These are phyloP conservation scores for Chelonus formosanus DNA, from an alignment of 2,888 invertebrate species.

Conservation along the genomic window DNA sequence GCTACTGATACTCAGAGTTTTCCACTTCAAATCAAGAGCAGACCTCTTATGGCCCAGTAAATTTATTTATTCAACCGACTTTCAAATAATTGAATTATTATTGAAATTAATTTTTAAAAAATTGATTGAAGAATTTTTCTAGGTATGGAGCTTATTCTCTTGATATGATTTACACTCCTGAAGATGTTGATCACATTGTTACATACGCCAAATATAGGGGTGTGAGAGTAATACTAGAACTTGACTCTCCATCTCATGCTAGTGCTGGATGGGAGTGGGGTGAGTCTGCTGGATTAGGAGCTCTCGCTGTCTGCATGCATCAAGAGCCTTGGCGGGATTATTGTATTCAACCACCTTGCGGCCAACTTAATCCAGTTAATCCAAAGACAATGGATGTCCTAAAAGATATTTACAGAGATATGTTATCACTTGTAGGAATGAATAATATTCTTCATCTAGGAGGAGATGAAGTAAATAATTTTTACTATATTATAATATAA, in stretches of 20 bases:
- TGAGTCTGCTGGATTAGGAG: constrained; percentile 68
- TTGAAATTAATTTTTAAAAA: not conserved
- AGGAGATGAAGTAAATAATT: constrained; percentile 77
- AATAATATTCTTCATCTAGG: constrained; percentile 81
- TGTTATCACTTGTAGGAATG: constrained; percentile 70
- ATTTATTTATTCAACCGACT: not conserved
- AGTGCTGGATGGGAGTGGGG: constrained; percentile 88
- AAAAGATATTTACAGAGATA: constrained; percentile 75
- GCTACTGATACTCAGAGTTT: constrained; percentile 92
- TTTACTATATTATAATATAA: no score
- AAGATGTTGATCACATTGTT: constrained; percentile 75
- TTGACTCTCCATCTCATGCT: constrained; percentile 88
- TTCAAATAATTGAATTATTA: not conserved
- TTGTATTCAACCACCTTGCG: constrained; percentile 86
- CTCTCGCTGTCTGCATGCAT: constrained; percentile 74
- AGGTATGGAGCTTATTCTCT: constrained; percentile 80
- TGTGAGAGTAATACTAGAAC: constrained; percentile 85
- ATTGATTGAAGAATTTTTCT: not conserved
- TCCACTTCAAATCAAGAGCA: constrained; percentile 80
- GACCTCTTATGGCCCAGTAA: constrained; percentile 72
- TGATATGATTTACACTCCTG: constrained; percentile 73
- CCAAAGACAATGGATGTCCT: constrained; percentile 75
- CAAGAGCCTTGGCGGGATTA: constrained; percentile 75
- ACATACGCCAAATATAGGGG: constrained; percentile 82
- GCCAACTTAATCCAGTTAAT: constrained; percentile 84